Evolutionary conservation across 2,888 invertebrate genomes (phyloP).

Genomic region (Pyralis farinalis): DNA sequence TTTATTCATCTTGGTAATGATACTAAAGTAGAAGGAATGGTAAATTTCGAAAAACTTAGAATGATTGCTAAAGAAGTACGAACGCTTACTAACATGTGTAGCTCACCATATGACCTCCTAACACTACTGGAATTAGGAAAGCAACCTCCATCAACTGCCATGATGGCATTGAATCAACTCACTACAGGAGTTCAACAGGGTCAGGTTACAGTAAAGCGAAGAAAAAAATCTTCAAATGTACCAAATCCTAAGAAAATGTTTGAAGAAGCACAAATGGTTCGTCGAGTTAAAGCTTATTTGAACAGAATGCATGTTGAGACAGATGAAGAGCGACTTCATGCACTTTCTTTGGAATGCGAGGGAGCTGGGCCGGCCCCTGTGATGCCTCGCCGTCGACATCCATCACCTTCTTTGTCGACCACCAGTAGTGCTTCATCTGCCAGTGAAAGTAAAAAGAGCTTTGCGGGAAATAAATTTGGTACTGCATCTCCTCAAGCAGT

Average conservation of each 20-base stretch:
- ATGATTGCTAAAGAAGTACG: conserved; percentile 99
- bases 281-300: conserved; percentile 97
- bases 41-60: conserved; percentile 98
- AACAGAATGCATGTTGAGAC: conserved; percentile 94
- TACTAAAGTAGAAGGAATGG: conserved; percentile 91
- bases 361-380: conserved; percentile 82
- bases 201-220: conserved; percentile 92
- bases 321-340: conserved; percentile 94
- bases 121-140: conserved; percentile 93
- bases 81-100: conserved; percentile 95
- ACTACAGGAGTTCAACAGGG: conserved; percentile 87
- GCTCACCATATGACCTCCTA: conserved; percentile 93
- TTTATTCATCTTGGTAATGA: conserved; percentile 99
- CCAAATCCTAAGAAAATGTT: conserved; percentile 99
- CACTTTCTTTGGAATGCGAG: conserved; percentile 95
- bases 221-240: conserved; percentile 93
- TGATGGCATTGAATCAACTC: conserved; percentile 93
- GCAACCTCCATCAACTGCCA: conserved; percentile 92
- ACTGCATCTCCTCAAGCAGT: conserved; percentile 98
- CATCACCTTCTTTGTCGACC: conserved; percentile 95
- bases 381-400: conserved; percentile 89
- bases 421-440: conserved; percentile 95
- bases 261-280: conserved; percentile 99
- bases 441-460: conserved; percentile 85
- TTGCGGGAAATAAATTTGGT: conserved; percentile 86